These are phyloP conservation scores for Arothron firmamentum DNA, from an alignment of 2,113 vertebrate species.

Conservation along the genomic window DNA sequence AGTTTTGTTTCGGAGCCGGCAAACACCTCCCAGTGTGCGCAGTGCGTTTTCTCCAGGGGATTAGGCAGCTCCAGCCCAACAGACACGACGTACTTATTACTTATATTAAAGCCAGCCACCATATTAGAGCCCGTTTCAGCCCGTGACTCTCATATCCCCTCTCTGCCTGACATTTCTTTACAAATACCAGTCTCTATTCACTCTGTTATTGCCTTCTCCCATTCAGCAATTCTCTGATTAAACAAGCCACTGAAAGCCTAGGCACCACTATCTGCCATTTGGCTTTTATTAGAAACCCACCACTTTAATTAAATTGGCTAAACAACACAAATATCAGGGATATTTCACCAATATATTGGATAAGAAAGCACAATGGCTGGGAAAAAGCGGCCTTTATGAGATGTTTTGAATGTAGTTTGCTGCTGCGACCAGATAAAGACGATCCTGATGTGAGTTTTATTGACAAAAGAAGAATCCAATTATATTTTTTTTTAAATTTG, in stretches of 20 bases:
- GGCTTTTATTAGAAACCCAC: conserved; percentile 70
- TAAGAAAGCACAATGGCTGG: conserved; percentile 57
- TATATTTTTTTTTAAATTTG: conserved; percentile 19
- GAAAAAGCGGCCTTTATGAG: no score
- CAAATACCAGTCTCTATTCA: conserved; percentile 73
- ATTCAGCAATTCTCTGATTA: conserved; percentile 67
- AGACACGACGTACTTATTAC: conserved; percentile 47
- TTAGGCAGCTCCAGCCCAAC: conserved; percentile 18
- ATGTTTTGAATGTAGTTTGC: conserved; percentile 48
- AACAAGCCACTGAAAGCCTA: conserved; percentile 57
- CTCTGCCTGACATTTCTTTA: conserved; percentile 72
- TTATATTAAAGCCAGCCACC: conserved; percentile 51
- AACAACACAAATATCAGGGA: conserved; percentile 64
- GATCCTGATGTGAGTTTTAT: conserved; percentile 39
- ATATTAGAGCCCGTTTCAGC: conserved; percentile 50
- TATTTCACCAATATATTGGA: conserved; percentile 62
- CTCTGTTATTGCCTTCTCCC: conserved; percentile 67
- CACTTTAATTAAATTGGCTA: conserved; percentile 68
- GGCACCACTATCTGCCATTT: conserved; percentile 68
- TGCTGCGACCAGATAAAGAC: conserved; percentile 45
- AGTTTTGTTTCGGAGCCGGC: neutral
- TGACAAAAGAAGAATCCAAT: neutral
- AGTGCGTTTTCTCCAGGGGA: neutral
- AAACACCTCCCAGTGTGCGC: no score
- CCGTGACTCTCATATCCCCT: conserved; percentile 53